Evolutionary conservation across 2,797 vertebrate species (phyloP).

Genomic region (Toxotes lorentzi): DNA sequence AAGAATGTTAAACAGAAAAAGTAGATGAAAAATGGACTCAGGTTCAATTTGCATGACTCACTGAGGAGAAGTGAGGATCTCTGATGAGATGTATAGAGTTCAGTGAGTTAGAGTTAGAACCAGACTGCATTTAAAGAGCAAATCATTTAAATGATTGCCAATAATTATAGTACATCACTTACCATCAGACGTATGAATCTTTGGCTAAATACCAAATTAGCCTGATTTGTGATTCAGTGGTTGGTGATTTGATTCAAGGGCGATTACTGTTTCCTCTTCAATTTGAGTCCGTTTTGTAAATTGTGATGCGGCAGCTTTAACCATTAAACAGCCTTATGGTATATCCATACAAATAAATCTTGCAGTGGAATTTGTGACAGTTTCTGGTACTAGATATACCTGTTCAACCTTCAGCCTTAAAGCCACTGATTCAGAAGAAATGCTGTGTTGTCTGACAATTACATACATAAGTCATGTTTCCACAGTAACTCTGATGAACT

Average conservation of each 20-base stretch:
- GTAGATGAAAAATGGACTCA: not conserved
- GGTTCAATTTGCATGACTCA: not conserved
- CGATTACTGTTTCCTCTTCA: not conserved
- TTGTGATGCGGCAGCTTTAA: not conserved
- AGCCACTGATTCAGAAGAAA: not conserved
- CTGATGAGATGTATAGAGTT: not conserved
- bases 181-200: not conserved
- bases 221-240: not conserved
- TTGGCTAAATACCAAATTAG: not conserved
- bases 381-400: not conserved
- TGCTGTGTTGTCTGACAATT: not conserved
- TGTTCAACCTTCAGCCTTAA: not conserved
- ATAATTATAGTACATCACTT: not conserved
- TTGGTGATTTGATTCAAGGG: not conserved
- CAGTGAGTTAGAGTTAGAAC: not conserved
- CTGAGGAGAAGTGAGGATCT: not conserved
- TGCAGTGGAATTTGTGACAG: not conserved
- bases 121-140: not conserved
- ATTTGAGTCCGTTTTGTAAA: not conserved
- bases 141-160: not conserved
- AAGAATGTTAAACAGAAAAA: not conserved
- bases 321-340: not conserved
- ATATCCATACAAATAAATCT: not conserved
- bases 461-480: slow-evolving; percentile 2
- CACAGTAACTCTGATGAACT: not conserved